Conservation (phyloP, 1,140 invertebrate genomes). For the Asobara japonica region DNA sequence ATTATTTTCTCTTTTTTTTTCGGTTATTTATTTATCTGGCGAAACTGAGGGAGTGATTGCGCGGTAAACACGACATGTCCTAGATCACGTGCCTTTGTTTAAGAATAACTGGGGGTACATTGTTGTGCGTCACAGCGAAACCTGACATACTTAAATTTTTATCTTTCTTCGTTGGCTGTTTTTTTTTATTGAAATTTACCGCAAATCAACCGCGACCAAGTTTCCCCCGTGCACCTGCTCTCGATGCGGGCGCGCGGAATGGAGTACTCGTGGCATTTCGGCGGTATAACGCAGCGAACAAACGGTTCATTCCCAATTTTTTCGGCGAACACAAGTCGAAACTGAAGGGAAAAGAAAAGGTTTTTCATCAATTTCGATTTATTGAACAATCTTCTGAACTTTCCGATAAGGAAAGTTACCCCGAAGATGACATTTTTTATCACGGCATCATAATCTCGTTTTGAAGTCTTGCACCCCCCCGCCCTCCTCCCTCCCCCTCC, state of each 20-base stretch:
- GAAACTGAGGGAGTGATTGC: no score
- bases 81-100: constrained; percentile 11
- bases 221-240: constrained; percentile 39
- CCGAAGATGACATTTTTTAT: no score
- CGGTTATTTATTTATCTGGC: no score
- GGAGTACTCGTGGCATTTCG: neutral
- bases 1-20: no score
- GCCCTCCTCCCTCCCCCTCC: no score
- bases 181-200: constrained; percentile 27
- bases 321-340: neutral
- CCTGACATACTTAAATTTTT: constrained; percentile 25
- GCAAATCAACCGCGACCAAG: constrained; percentile 35
- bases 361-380: no score
- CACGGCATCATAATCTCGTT: no score
- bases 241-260: constrained; percentile 11
- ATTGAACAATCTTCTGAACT: no score
- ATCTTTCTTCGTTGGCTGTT: constrained; percentile 5
- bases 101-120: neutral
- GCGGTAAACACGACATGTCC: neutral
- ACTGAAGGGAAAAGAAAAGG: neutral
- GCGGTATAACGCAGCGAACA: neutral
- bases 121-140: neutral
- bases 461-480: no score
- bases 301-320: neutral
- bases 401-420: no score